Conservation (phyloP, 2,888 invertebrate species). For the Emmelina monodactyla region DNA sequence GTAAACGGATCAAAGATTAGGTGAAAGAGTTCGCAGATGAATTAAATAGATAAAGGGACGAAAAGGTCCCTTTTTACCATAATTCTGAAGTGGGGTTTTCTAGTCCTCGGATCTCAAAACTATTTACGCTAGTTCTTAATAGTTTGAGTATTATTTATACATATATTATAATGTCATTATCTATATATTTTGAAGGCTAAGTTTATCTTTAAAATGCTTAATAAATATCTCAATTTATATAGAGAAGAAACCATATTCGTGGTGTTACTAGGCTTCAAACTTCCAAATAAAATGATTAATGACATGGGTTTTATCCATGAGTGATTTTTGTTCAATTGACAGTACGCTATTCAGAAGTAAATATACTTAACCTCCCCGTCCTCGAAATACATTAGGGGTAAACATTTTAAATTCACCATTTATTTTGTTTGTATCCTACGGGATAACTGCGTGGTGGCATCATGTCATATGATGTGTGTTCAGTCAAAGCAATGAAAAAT, state of each 20-base stretch:
- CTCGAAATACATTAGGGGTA: slow-evolving; percentile 36
- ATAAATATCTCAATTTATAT: no score
- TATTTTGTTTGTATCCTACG: slow-evolving; percentile 33
- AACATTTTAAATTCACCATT: slow-evolving; percentile 25
- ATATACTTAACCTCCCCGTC: slow-evolving; percentile 37
- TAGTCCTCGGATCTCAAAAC: no score
- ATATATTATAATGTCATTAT: no score
- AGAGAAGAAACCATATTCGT: no score
- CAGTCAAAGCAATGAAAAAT: slow-evolving; percentile 30
- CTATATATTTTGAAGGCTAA: no score
- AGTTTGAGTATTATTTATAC: no score
- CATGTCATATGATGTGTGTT: slow-evolving; percentile 15
- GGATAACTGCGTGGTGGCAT: slow-evolving; percentile 21
- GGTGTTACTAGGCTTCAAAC: slow-evolving; percentile 27
- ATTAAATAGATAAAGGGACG: slow-evolving; percentile 64
- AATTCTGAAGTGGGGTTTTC: no score
- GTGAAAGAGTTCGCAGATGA: slow-evolving; percentile 62
- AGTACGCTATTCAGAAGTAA: slow-evolving; percentile 34
- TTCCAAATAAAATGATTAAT: slow-evolving; percentile 52
- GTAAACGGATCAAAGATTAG: slow-evolving; percentile 54
- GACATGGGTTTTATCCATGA: slow-evolving; percentile 39
- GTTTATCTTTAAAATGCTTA: no score
- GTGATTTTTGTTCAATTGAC: slow-evolving; percentile 50
- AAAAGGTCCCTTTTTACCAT: no score
- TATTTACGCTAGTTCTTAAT: no score